Conservation (phyloP, 2,888 invertebrate species). For the Hirudinaria manillensis region DNA sequence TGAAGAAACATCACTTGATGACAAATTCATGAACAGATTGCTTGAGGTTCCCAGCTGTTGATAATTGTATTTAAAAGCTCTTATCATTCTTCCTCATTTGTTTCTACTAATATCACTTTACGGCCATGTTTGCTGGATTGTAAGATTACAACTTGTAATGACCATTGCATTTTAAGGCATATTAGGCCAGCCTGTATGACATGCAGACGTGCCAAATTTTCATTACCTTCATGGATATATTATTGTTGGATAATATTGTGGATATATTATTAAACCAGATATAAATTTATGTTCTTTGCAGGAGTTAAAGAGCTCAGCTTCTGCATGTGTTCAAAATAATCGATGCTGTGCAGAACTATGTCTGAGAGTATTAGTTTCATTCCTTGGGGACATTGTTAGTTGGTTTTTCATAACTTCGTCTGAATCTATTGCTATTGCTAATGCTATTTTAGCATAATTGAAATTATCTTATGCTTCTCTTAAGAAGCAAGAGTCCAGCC, state of each 20-base stretch:
- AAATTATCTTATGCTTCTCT: no score
- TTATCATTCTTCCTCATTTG: not conserved
- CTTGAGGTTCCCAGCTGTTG: conserved; percentile 1
- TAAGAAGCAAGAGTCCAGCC: not conserved
- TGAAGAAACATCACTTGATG: not conserved
- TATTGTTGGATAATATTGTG: no score
- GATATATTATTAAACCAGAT: no score
- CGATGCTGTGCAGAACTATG: conserved; percentile 82
- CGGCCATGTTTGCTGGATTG: not conserved
- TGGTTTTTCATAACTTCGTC: conserved; percentile 30
- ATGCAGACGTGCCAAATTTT: no score
- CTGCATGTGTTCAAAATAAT: conserved; percentile 75
- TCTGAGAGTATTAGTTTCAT: conserved; percentile 66
- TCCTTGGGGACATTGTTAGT: conserved; percentile 56
- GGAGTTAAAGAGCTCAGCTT: conserved; percentile 62
- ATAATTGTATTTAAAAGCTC: not conserved
- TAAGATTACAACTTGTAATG: no score
- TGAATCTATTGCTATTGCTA: not conserved
- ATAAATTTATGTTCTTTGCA: conserved; percentile 40
- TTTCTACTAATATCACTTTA: not conserved
- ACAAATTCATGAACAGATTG: not conserved
- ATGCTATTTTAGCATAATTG: not conserved
- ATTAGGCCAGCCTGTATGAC: no score
- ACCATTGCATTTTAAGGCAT: no score
- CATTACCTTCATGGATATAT: no score